Evolutionary conservation across 2,113 vertebrate species (phyloP), one percentile per base, ranked within the genome.

Genomic region (Sarotherodon lohbergeri): DNA sequence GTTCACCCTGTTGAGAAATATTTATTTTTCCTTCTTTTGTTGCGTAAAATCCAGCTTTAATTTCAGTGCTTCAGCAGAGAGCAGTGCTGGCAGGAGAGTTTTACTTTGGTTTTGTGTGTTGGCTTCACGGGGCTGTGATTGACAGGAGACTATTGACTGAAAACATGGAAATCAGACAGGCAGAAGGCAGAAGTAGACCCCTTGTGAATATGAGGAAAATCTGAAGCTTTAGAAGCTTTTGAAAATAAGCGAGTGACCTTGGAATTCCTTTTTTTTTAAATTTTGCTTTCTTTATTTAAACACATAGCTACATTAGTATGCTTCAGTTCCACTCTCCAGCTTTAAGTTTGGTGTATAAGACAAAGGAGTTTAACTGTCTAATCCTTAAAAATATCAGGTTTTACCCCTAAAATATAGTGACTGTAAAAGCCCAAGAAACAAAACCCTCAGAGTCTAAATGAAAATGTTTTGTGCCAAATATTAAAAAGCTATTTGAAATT

Each of bases 171-270:
- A 89, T 83, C 73, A 85, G 82, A 76, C 76, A 39, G 19, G 80
- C 83, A 59, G 83, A 39, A 59, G 54, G 82, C 80, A 55, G 39
- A 27, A 27, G 80, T 3, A 57, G 46, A 24, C 71, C 78, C 9
- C 78, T 8, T 36, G 63, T 86, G 86, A 61, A 50, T 81, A 6
- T 61, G 36, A 82, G 46, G 27, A 54, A 84, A 82, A 73, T 32
- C 52, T 13, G 56, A 63, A 80, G 82, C 36, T 81, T 90, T 55
- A 82, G 36, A 86, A 32, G 88, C 80, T 90, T 89, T 81, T 41
- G 32, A 61, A 85, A 54, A 89, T n/a, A 55, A 88, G 82, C 7
- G 4, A 29, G n/a, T 85, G 29, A 91, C 86, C 92, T 93, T 91
- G 86, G 88, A 41, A 46, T 29, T 48, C 13, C 16, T 68, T 80